Conservation (phyloP, 1,140 invertebrate genomes). For the Drosophila bocki region DNA sequence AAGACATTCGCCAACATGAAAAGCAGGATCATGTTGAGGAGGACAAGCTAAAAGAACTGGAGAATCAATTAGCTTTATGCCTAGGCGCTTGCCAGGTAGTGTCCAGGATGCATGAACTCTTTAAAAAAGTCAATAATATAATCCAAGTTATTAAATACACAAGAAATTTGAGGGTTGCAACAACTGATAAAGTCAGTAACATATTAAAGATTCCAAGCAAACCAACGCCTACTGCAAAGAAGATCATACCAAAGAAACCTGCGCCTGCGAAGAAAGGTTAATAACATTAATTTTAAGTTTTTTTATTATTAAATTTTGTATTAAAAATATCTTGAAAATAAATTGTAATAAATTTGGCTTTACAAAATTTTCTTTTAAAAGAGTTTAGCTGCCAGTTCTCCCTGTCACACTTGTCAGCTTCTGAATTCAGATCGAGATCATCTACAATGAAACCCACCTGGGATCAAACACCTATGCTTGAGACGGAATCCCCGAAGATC, state of each 20-base stretch:
- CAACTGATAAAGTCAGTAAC: not conserved
- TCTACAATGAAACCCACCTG: conserved; percentile 1
- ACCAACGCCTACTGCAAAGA: too few species aligned
- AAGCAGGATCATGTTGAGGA: not conserved
- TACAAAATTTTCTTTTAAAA: not conserved
- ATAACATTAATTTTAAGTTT: not conserved
- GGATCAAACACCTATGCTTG: not conserved
- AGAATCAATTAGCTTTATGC: not conserved
- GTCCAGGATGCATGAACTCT: not conserved
- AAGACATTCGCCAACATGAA: not conserved
- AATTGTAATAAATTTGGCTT: not conserved
- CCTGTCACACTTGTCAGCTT: not conserved
- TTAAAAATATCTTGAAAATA: not conserved
- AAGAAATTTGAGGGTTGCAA: too few species aligned
- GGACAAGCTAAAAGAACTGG: not conserved
- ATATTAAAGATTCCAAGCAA: not conserved
- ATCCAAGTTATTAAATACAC: not conserved
- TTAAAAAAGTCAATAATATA: not conserved
- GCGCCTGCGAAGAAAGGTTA: not conserved
- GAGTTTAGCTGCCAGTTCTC: not conserved
- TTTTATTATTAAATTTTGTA: not conserved
- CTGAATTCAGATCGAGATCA: not conserved
- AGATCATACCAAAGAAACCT: not conserved
- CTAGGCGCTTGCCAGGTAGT: not conserved
- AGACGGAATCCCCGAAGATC: conserved; percentile 47